phyloP scores from a whole-genome alignment of 2,113 vertebrate species.

The Megaceryle torquata region DNA sequence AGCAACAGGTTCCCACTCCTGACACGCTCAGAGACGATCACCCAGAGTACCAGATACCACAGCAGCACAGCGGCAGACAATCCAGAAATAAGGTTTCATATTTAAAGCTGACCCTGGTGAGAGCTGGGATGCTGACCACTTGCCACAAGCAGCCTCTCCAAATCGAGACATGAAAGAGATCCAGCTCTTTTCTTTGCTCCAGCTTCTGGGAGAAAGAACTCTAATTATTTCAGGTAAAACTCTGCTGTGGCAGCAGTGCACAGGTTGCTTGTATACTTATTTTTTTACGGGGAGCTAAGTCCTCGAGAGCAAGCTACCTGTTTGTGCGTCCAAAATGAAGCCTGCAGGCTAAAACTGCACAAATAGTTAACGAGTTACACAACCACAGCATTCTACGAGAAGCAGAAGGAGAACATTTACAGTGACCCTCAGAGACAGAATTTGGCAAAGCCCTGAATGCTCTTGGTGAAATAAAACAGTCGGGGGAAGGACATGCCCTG shows the following conservation, averaged over 20 bases:
- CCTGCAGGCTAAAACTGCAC: neutral
- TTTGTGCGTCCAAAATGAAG: neutral
- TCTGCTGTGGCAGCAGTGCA: neutral
- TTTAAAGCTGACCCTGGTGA: neutral
- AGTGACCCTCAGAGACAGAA: constrained; percentile 38
- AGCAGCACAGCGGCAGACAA: neutral
- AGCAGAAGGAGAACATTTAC: constrained; percentile 54
- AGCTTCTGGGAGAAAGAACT: neutral
- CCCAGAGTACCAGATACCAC: neutral
- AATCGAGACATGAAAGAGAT: neutral
- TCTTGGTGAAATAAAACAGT: constrained; percentile 54
- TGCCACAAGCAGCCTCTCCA: neutral
- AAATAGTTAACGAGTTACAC: neutral
- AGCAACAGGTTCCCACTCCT: neutral
- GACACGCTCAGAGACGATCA: neutral
- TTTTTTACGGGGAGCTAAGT: neutral
- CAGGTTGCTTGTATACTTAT: fast-evolving
- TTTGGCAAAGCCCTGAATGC: constrained; percentile 23
- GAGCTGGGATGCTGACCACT: neutral
- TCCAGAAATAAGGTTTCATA: neutral
- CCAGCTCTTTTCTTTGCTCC: neutral
- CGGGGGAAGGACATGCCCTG: constrained; percentile 4
- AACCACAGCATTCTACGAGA: constrained; percentile 5
- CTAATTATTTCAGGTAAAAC: neutral
- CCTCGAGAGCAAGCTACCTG: neutral